phyloP scores from a whole-genome alignment of 2,113 vertebrate genomes.

The Labeo rohita region DNA sequence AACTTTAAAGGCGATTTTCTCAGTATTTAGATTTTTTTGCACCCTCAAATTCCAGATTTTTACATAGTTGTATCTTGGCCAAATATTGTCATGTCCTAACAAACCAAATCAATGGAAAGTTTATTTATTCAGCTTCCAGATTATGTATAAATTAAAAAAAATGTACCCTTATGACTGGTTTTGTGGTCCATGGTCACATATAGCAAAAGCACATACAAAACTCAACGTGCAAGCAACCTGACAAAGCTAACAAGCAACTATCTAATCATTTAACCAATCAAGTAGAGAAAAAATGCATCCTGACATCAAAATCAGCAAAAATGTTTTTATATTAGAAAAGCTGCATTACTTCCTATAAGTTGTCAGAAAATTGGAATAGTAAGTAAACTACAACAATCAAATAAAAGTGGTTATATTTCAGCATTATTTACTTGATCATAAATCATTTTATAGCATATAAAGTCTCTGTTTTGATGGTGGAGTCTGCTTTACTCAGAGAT shows the following conservation, averaged over 20 bases:
- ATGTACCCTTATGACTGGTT: too few species aligned
- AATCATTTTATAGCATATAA: background rate
- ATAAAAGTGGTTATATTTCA: background rate
- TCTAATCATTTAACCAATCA: background rate
- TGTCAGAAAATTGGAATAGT: background rate
- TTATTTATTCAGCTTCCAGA: too few species aligned
- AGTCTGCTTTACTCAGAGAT: constrained; percentile 2
- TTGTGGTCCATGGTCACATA: too few species aligned
- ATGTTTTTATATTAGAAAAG: background rate
- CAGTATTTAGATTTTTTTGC: too few species aligned
- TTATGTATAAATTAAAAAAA: too few species aligned
- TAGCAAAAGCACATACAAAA: background rate
- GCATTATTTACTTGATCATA: background rate
- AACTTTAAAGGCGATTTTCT: too few species aligned
- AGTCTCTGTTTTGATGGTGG: background rate
- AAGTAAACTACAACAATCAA: background rate
- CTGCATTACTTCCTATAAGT: background rate
- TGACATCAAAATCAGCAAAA: background rate
- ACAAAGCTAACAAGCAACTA: background rate
- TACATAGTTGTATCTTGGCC: too few species aligned
- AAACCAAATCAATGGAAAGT: too few species aligned
- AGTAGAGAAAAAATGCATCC: background rate
- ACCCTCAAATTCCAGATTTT: too few species aligned
- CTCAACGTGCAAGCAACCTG: background rate
- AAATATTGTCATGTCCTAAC: too few species aligned